These are phyloP conservation scores for Sinonovacula constricta DNA, from an alignment of 1,140 invertebrate genomes.

Conservation along the genomic window DNA sequence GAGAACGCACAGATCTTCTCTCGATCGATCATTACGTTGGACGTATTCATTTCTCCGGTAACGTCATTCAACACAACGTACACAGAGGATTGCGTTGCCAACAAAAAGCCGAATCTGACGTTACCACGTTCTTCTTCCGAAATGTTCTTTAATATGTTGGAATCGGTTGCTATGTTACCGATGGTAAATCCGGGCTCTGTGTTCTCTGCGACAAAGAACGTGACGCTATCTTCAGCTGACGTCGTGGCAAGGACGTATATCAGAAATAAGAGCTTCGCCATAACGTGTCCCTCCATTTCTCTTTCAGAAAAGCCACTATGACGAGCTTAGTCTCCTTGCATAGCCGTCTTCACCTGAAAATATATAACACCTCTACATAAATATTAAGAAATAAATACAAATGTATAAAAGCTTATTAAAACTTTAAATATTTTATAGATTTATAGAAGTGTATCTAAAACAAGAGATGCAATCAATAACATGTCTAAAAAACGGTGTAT, in stretches of 20 bases:
- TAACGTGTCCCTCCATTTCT: background rate
- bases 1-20: conserved; percentile 61
- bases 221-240: background rate
- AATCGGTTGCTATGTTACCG: conserved; percentile 35
- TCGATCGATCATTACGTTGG: conserved; percentile 57
- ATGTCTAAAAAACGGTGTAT: no score
- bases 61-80: conserved; percentile 23
- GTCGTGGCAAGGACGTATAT: background rate
- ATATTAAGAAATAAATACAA: background rate
- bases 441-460: no score
- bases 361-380: background rate
- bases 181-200: conserved; percentile 20
- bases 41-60: conserved; percentile 37
- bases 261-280: background rate
- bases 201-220: conserved; percentile 24
- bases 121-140: background rate
- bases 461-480: no score
- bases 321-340: background rate
- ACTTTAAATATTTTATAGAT: no score
- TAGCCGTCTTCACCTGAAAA: background rate
- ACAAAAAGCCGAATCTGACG: background rate
- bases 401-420: background rate
- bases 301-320: background rate
- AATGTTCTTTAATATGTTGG: conserved; percentile 1
- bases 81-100: background rate